Evolutionary conservation across 2,113 vertebrate genomes (phyloP), one percentile per base, ranked within the genome.

Genomic region (Triplophysa siluroides): DNA sequence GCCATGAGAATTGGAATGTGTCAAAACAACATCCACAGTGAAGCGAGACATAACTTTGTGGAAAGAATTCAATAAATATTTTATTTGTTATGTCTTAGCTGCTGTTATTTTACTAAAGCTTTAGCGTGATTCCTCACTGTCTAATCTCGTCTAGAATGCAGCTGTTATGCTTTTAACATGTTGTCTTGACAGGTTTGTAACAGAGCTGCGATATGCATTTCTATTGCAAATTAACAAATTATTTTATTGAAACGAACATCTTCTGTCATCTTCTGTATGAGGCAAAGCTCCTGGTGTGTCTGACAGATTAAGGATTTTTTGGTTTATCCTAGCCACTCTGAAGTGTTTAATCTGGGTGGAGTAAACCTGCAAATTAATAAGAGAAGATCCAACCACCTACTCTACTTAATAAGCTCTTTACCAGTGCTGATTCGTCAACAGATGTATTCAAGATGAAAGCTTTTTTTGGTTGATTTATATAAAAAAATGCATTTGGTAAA

Each of bases 331-430:
- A 21, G 11, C 7, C 33, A 10, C 70, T 73, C 41, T 73, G 12
- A 60, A 73, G 29, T 73, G 70, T 73, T 60, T 58, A 16, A 19
- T 41, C 52, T 81, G 43, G 64, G 19, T 14, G 43, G 43, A 67
- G 79, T 79, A 75, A 78, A 77, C 70, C 43, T 52, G 47, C 19
- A 62, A 33, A 47, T 72, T 56, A 79, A 71, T 71, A 21, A 21
- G 43, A 23, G n/a, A 50, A 64, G n/a, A 64, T 52, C 43, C 45
- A 33, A 33, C 62, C 4, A 0, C 54, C 2, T 2, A 13, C 21
- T 63, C 24, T 41, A 11, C 63, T 12, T 79, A 50, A 52, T 50
- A 71, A 33, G 38, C 23, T 45, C 3, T 47, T 50, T 11, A 41
- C 56, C 19, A 72, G 26, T 72, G 29, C 52, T 26, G 18, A 41